Base-by-base conservation (phyloP, 2,888 invertebrate genomes). In the Leucoma salicis region DNA sequence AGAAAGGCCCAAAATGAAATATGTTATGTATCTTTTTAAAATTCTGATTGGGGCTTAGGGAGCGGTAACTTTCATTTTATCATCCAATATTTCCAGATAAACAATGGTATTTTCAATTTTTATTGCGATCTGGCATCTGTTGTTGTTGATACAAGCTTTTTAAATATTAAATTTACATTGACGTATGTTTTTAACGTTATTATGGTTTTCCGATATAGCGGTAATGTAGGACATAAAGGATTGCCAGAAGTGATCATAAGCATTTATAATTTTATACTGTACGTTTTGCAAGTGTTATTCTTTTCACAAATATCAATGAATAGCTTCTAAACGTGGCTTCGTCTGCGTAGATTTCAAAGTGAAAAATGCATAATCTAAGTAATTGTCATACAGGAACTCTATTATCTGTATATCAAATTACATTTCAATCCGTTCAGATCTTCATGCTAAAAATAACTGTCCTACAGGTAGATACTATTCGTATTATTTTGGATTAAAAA, bases 21-120 rank as follows among this genome's bases (percentile, higher is more conserved):
- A 82, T 80, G 75, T 73, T 74, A 72, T 75, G 80, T 76, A 80
- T 82, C 79, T 77, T 73, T 74, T 66, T 63, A 68, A 79, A 81
- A 78, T 81, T 81, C 78, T 83, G 86, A 85, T 85, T 84, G 78
- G 83, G 79, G 81, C 69, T 78, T 69, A 69, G 84, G 82, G 85
- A 79, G 66, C 80, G 63, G 83, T 86, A 83, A 84, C 81, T 77
- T 74, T 68, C 72, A 63, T 68, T 83, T 86, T 85, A 86, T 78
- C 77, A 74, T 72, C 81, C 80, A 82, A 83, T 86, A 85, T 83
- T 83, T 81, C 70, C 62, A 72, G 72, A 79, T 80, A 84, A 83
- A 85, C 82, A 83, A 80, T 73, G 71, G 72, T 77, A 81, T 82
- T 83, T 29, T 80, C 70, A 73, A 82, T 81, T 81, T 79, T 76